Evolutionary conservation across 2,888 invertebrate genomes (phyloP), one percentile per base, ranked within the genome.

Genomic region (Hemaris fuciformis): DNA sequence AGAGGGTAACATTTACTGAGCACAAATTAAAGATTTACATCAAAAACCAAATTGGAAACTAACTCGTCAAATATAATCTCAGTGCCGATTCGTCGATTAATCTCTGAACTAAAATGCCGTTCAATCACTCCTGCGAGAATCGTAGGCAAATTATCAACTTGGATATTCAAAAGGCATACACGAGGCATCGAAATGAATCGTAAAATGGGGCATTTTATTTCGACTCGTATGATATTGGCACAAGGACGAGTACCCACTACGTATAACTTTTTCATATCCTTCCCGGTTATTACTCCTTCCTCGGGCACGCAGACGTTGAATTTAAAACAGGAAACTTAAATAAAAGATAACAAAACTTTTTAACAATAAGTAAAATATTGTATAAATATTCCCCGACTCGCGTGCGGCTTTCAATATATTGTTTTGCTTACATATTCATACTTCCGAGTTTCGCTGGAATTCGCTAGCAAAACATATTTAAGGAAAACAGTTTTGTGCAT

Each of bases 301-400:
- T 61, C 64, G 60, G 59, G 65, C 65, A 64, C 46, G 61, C 65
- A 69, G 66, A 67, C 67, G 73, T 71, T 74, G 73, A 75, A 77
- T 79, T 80, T 78, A 75, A 77, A 78, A 73, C 70, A 73, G 68
- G 73, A 77, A 79, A 79, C 76, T 78, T 76, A 74, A 75, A 76
- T 73, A 74, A 66, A 63, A 64, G 69, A 69, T 72, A 65, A 66
- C 68, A 65, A 73, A 75, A 72, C 75, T 79, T 71, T 73, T 64
- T 62, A 77, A 75, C 74, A 73, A 73, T 73, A 78, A 75, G 71
- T 72, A 75, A 75, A 71, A 72, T 72, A 69, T 68, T n/a, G 13
- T 38, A 3, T 38, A n/a, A 73, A 66, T 67, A 70, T 70, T 70
- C 71, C 70, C 66, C 68, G 62, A 20, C 46, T 60, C 48, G 31